Base-by-base conservation (phyloP, 2,797 vertebrate genomes). In the Poeciliopsis gracilis region DNA sequence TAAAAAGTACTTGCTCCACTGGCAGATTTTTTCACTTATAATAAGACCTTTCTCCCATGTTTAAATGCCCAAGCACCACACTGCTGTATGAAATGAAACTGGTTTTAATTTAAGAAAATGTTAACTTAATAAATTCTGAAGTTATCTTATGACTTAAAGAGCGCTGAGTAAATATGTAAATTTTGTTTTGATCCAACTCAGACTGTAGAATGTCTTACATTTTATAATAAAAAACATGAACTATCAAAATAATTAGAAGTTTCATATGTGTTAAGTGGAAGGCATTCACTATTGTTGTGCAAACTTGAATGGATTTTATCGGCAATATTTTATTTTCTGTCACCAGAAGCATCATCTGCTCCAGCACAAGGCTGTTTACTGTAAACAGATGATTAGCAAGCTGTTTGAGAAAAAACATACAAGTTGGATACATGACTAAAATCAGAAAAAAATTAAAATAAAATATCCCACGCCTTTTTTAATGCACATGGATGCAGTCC, bases 371-470 rank as follows among this genome's bases (percentile, higher is more conserved):
- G 3, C 46, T 78, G 41, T 78, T 81, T 75, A 51, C 45, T 72
- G 13, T 75, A 70, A 81, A 73, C 55, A 51, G n/a, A 74, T 77
- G 72, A 82, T 83, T 47, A 77, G 43, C 76, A 75, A 67, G 36
- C 53, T 57, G 33, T 28, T 57, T 28, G 59, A 67, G 20, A 9
- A 25, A 81, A 38, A 11, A 76, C 70, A 72, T 33, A n/a, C 46
- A 45, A 74, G 71, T 66, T 47, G 28, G 0, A 72, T 38, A 47
- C 20, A 41, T 69, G n/a, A 33, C 45, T 53, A 59, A 81, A 79
- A 76, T 73, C 45, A 23, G 10, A 63, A 23, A 36, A 0, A 9
- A 59, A 7, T 16, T 30, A 57, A 55, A 28, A 1, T 9, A 41
- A 41, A 9, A 6, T 1, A 9, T 77, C 61, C 49, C 47, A 55